A percentile compares a stretch with the other conserved stretches of the same genome.
Conservation (phyloP, 2,113 vertebrate species). For the Notothenia coriiceps region DNA sequence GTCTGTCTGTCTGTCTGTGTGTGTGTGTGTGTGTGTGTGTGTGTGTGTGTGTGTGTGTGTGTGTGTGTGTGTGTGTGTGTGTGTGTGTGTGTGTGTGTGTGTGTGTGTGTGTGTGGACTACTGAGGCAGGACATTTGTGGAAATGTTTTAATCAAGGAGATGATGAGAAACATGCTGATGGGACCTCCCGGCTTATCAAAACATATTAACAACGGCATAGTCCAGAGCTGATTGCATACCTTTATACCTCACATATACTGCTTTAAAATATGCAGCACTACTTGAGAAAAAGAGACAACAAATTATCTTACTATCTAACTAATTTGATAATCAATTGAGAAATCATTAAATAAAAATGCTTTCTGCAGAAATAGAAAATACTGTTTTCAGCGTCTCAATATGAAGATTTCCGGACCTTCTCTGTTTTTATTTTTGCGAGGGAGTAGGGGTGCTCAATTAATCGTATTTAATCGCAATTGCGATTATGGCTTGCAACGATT, state of each 20-base stretch:
- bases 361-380: too few species aligned
- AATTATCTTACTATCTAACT: neutral
- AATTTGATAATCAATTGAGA: too few species aligned
- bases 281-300: neutral
- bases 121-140: slow-evolving; percentile 62
- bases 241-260: slow-evolving; percentile 15
- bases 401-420: too few species aligned
- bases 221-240: slow-evolving; percentile 44
- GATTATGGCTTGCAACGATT: too few species aligned
- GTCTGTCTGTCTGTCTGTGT: slow-evolving; percentile 7
- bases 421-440: too few species aligned
- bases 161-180: slow-evolving; percentile 76
- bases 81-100: slow-evolving; percentile 12
- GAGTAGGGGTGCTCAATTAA: too few species aligned
- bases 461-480: too few species aligned
- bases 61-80: slow-evolving; percentile 24
- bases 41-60: neutral
- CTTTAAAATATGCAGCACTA: neutral
- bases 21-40: slow-evolving; percentile 24
- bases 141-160: slow-evolving; percentile 73
- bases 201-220: slow-evolving; percentile 67
- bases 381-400: too few species aligned
- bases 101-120: slow-evolving; percentile 26
- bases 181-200: slow-evolving; percentile 67
- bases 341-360: too few species aligned